Evolutionary conservation across 1,140 invertebrate genomes (phyloP), one percentile per base, ranked within the genome.

Genomic region (Zaprionus lachaisei): DNA sequence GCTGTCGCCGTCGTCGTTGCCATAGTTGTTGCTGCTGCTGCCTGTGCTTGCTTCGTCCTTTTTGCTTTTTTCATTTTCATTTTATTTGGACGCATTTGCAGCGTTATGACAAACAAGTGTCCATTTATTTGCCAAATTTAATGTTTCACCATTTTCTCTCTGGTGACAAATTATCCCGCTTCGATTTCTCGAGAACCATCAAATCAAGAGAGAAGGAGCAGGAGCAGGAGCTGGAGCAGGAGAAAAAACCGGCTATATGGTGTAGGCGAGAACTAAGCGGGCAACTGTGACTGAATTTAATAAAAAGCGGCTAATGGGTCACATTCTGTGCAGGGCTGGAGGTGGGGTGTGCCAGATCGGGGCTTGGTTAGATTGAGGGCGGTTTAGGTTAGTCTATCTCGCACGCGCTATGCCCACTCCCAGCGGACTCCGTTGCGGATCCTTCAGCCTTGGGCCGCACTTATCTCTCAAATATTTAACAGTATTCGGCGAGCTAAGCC

Each of bases 81-180:
- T 77, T 84, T 84, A 77, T 80, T 87, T 84, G 84, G 81, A 80
- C 85, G 81, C 85, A 85, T 90, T 90, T 90, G 85, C 81, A 90
- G 81, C 85, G 85, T 90, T 90, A 90, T 90, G 86, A 90, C 85
- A 90, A 90, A 90, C 85, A 90, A 90, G 85, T 90, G 85, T 90
- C 85, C 85, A 90, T 90, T 90, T 90, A 90, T 90, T 90, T 90
- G 85, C 79, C 79, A 90, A 90, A 90, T 90, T 90, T 90, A 90
- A 90, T 90, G 85, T 90, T 90, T 85, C 79, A 90, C 85, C 85
- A 89, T 90, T 85, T 82, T 77, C 66, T 72, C 73, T 77, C 71
- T 77, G 69, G 79, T 90, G 85, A 90, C 85, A 90, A 90, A 90
- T 90, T 90, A 90, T 90, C 58, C 76, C 83, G 85, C 85, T 90